phyloP scores from a whole-genome alignment of 2,888 invertebrate species.

The Mayetiola destructor region DNA sequence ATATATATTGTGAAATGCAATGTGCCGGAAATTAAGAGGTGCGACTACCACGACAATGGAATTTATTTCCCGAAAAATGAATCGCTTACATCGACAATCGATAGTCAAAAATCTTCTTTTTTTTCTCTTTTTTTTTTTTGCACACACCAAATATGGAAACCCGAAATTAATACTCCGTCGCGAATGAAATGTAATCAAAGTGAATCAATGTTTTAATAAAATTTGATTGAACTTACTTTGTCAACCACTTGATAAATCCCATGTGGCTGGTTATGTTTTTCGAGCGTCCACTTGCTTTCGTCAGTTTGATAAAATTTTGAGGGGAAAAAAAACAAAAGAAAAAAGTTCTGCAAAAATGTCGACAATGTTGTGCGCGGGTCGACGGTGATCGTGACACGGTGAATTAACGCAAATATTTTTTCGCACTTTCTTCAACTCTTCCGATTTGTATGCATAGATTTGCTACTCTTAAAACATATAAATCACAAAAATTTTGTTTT shows the following conservation, averaged over 20 bases:
- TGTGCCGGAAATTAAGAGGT: constrained; percentile 11
- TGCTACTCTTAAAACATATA: too few species aligned
- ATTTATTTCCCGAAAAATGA: neutral
- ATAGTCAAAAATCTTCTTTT: neutral
- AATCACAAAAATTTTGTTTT: too few species aligned
- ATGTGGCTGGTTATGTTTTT: neutral
- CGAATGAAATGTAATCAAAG: neutral
- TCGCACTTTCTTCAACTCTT: too few species aligned
- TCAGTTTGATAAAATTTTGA: constrained; percentile 1
- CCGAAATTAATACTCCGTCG: neutral
- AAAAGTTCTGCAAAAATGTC: too few species aligned
- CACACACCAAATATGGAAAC: neutral
- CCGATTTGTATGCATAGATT: too few species aligned
- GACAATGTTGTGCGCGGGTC: too few species aligned
- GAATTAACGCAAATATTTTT: too few species aligned
- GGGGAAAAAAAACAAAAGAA: too few species aligned
- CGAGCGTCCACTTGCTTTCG: neutral
- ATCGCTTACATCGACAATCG: neutral
- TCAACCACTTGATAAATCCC: constrained; percentile 13
- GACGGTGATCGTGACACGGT: too few species aligned
- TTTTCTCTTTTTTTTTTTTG: neutral
- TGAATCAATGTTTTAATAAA: too few species aligned
- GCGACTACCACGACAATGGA: constrained; percentile 6
- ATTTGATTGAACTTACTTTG: constrained; percentile 13
- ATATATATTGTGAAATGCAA: neutral